Percentiles rank a stretch among this genome's conserved stretches.
These are phyloP conservation scores for Psephotus haematonotus DNA, from an alignment of 2,113 vertebrate genomes.

Conservation along the genomic window DNA sequence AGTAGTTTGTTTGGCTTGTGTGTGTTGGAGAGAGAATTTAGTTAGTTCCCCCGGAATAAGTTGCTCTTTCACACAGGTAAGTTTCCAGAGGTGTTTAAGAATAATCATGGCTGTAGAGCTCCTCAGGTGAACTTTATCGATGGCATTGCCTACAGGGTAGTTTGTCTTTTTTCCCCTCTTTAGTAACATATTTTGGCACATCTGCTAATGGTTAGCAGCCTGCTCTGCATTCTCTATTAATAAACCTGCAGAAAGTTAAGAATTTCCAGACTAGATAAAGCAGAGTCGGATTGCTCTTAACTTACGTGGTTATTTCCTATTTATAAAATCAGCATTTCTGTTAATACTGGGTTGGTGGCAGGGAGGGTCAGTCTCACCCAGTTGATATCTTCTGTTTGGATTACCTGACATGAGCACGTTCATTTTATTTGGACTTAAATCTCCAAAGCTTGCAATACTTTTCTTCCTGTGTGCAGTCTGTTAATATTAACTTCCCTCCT, in stretches of 20 bases:
- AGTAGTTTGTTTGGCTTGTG: background rate
- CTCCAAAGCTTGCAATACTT: background rate
- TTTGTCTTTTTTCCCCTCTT: background rate
- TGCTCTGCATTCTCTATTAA: background rate
- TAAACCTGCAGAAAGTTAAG: background rate
- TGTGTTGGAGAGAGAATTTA: background rate
- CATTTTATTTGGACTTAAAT: background rate
- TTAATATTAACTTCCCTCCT: conserved; percentile 60
- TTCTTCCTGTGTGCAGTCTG: conserved; percentile 28
- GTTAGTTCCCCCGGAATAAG: background rate
- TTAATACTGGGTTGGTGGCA: background rate
- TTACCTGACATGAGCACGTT: background rate
- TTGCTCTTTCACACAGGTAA: background rate
- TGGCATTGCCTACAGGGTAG: background rate
- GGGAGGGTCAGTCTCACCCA: background rate
- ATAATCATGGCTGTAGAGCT: fast-evolving
- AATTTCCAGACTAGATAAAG: background rate
- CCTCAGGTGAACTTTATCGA: background rate
- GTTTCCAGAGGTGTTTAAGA: background rate
- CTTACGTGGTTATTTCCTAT: background rate
- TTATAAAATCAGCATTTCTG: background rate
- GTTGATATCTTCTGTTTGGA: conserved; percentile 19
- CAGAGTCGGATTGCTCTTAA: background rate
- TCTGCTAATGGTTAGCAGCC: background rate
- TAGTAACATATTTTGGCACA: fast-evolving